A percentile compares a stretch with the other conserved stretches of the same genome.
phyloP scores from a whole-genome alignment of 2,888 invertebrate genomes.

The Nymphalis polychloros region DNA sequence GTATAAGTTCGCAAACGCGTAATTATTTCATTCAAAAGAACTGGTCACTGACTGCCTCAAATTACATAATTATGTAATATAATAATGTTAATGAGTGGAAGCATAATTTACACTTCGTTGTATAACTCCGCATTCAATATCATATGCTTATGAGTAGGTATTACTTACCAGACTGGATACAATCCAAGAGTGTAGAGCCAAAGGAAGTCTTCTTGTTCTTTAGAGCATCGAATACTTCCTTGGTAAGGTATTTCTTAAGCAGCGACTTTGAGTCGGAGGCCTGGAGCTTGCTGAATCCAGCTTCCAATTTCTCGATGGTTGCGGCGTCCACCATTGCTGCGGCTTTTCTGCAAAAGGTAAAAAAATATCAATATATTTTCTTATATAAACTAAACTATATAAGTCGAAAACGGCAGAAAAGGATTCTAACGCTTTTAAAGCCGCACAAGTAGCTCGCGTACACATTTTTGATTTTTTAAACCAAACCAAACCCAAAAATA shows the following conservation, averaged over 20 bases:
- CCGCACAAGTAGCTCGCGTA: conserved; percentile 75
- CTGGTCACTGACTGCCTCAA: too few relatives aligned
- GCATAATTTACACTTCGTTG: too few relatives aligned
- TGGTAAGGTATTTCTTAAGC: conserved; percentile 96
- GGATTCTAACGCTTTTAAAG: conserved; percentile 73
- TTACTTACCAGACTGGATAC: conserved; percentile 93
- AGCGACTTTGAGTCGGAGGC: conserved; percentile 96
- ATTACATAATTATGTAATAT: too few relatives aligned
- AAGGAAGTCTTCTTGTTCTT: conserved; percentile 97
- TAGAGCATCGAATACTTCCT: conserved; percentile 93
- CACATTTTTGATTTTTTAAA: conserved; percentile 56
- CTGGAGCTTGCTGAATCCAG: conserved; percentile 93
- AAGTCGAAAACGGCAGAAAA: conserved; percentile 37
- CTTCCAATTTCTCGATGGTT: conserved; percentile 94
- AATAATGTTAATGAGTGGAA: too few relatives aligned
- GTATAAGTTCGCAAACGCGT: neutral
- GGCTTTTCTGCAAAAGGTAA: conserved; percentile 83
- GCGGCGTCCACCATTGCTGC: conserved; percentile 95
- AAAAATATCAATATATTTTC: conserved; percentile 6
- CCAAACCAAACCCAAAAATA: conserved; percentile 25
- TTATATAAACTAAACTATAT: neutral
- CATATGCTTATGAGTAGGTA: too few relatives aligned
- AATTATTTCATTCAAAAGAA: too few relatives aligned
- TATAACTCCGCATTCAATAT: too few relatives aligned
- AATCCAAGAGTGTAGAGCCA: conserved; percentile 95